phyloP scores from a whole-genome alignment of 2,888 invertebrate species.

The Perdita meconis region DNA sequence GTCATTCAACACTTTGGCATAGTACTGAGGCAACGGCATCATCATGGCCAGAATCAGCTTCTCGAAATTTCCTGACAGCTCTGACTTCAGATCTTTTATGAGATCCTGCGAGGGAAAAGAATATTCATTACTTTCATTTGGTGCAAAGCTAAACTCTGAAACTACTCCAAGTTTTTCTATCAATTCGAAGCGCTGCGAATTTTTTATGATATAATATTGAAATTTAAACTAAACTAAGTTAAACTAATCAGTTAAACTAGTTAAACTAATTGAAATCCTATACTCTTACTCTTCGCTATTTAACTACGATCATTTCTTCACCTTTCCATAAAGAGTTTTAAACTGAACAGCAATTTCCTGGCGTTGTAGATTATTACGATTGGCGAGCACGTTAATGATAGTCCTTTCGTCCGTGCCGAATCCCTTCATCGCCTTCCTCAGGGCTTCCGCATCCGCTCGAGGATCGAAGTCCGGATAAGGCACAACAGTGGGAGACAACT shows the following conservation, averaged over 20 bases:
- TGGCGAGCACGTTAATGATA: constrained; percentile 86
- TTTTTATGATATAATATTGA: no score
- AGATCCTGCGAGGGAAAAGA: constrained; percentile 80
- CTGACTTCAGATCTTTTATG: constrained; percentile 86
- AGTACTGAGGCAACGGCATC: constrained; percentile 86
- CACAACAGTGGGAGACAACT: constrained; percentile 84
- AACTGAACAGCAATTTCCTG: constrained; percentile 86
- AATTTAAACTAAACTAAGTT: no score
- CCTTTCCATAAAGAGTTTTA: constrained; percentile 88
- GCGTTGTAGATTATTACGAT: constrained; percentile 87
- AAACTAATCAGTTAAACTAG: no score
- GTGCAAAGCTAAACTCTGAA: no score
- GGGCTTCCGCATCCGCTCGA: constrained; percentile 85
- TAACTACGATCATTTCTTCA: constrained; percentile 68
- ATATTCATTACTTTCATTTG: not conserved
- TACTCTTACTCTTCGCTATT: no score
- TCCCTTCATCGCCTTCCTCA: constrained; percentile 87
- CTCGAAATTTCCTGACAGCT: constrained; percentile 87
- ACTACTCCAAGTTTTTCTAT: no score
- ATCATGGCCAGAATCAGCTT: constrained; percentile 86
- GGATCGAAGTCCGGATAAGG: constrained; percentile 84
- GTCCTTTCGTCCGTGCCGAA: constrained; percentile 88
- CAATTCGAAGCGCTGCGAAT: no score
- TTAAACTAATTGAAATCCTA: no score
- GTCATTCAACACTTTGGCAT: constrained; percentile 86